phyloP scores from a whole-genome alignment of 2,888 invertebrate species.

The Chloroclystis v-ata region DNA sequence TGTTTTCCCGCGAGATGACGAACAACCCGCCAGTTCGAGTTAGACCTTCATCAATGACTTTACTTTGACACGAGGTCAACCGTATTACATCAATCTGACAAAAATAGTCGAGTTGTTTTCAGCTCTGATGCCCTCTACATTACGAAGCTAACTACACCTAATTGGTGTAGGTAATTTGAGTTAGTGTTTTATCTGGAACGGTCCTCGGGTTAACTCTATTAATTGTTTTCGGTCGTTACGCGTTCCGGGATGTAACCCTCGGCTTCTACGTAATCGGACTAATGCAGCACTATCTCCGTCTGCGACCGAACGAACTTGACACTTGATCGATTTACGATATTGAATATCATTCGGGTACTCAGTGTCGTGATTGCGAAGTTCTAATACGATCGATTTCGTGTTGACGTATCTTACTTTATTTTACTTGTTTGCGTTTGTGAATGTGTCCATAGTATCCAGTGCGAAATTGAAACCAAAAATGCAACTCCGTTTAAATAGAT shows the following conservation, averaged over 20 bases:
- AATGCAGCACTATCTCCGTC: conserved; percentile 41
- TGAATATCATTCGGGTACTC: conserved; percentile 1
- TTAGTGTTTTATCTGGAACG: conserved; percentile 42
- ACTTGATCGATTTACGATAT: conserved; percentile 16
- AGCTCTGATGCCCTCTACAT: not conserved
- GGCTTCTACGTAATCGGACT: conserved; percentile 42
- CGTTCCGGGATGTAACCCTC: conserved; percentile 38
- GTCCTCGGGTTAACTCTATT: conserved; percentile 45
- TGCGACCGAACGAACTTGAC: conserved; percentile 14
- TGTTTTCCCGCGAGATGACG: too few relatives aligned
- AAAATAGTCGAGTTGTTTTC: not conserved
- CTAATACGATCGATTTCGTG: not conserved
- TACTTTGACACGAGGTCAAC: too few relatives aligned
- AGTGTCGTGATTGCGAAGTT: not conserved
- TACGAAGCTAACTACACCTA: conserved; percentile 24
- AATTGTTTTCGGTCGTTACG: conserved; percentile 49
- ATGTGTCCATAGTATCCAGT: too few relatives aligned
- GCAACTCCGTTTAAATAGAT: too few relatives aligned
- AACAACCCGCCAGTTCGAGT: too few relatives aligned
- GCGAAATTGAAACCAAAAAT: too few relatives aligned
- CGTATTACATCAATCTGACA: not conserved
- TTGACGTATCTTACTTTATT: not conserved
- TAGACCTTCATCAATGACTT: too few relatives aligned
- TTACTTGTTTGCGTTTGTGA: not conserved
- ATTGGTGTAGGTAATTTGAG: conserved; percentile 42